Conservation (phyloP, 2,113 vertebrate species). For the Ochotona curzoniae region DNA sequence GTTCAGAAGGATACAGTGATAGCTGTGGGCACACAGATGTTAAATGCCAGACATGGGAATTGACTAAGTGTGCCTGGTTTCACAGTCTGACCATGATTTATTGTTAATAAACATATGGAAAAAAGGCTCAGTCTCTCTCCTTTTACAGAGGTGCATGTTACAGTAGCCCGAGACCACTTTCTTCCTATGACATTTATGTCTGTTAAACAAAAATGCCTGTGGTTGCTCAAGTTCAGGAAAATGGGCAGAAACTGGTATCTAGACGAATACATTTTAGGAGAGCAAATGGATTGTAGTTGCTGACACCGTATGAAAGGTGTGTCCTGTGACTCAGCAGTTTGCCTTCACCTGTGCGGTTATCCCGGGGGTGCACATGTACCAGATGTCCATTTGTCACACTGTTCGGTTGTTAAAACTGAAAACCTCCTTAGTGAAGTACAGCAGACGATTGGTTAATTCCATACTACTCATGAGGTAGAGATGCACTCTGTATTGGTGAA, state of each 20-base stretch:
- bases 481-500: neutral
- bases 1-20: neutral
- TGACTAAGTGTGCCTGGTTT: neutral
- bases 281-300: neutral
- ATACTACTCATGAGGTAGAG: neutral
- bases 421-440: neutral
- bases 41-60: conserved; percentile 34
- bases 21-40: neutral
- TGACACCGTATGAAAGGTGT: neutral
- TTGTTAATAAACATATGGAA: neutral
- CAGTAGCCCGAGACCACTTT: neutral
- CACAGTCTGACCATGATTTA: neutral
- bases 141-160: neutral
- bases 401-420: neutral
- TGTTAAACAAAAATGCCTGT: conserved; percentile 21
- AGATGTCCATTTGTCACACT: neutral
- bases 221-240: neutral
- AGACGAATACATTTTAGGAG: neutral
- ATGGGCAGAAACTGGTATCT: neutral
- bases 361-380: neutral
- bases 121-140: conserved; percentile 7
- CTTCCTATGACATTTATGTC: neutral
- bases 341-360: neutral
- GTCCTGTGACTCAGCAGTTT: neutral
- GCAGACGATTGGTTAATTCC: neutral